These are phyloP conservation scores for Oreotrochilus melanogaster DNA, from an alignment of 2,113 vertebrate species.

Conservation along the genomic window DNA sequence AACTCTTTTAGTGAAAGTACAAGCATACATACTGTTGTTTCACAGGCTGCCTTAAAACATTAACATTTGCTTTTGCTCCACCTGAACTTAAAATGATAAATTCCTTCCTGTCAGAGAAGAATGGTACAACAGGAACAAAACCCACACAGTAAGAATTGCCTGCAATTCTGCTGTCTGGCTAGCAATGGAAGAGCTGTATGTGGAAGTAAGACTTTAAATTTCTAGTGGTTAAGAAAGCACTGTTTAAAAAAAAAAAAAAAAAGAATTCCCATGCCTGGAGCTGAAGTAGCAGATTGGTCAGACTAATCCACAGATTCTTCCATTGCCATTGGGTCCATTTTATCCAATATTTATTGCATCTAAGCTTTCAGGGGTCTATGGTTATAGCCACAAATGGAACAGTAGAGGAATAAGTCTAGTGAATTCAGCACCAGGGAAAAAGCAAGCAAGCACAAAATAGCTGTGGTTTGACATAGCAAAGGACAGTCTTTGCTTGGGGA, in stretches of 20 bases:
- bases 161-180: not conserved
- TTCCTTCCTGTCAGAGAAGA: not conserved
- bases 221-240: not conserved
- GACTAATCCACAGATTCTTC: not conserved
- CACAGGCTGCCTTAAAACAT: not conserved
- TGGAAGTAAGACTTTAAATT: not conserved
- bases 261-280: not conserved
- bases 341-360: not conserved
- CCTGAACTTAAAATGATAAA: not conserved
- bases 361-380: not conserved
- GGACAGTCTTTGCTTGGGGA: constrained; percentile 34
- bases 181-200: not conserved
- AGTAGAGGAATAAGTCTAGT: not conserved
- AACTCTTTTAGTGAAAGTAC: not conserved
- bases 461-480: constrained; percentile 7
- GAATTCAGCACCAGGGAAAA: not conserved
- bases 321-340: not conserved
- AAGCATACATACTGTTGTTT: not conserved
- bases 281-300: not conserved
- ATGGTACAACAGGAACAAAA: not conserved
- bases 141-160: not conserved
- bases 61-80: not conserved
- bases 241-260: not conserved
- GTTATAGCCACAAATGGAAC: not conserved
- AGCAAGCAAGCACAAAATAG: not conserved